Evolutionary conservation across 2,888 invertebrate species (phyloP).

Genomic region (Spisula solida): DNA sequence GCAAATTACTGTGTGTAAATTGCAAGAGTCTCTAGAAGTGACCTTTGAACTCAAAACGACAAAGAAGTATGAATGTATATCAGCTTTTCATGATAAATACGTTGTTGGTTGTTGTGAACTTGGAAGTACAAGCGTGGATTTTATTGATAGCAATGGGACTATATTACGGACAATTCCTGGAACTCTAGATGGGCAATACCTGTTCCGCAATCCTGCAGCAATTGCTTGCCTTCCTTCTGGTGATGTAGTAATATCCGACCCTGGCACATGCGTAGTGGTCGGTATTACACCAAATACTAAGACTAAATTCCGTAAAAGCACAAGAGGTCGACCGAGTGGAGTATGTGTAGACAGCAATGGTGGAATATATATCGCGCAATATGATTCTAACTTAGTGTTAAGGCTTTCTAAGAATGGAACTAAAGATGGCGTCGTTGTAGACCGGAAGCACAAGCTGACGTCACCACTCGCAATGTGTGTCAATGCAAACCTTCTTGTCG

Average conservation of each 20-base stretch:
- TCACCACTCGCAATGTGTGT: conserved; percentile 66
- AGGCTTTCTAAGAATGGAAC: conserved; percentile 54
- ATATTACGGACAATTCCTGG: conserved; percentile 66
- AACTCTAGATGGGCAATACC: conserved; percentile 44
- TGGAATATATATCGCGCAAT: conserved; percentile 70
- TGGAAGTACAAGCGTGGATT: conserved; percentile 68
- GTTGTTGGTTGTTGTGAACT: conserved; percentile 73
- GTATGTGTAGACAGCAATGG: conserved; percentile 64
- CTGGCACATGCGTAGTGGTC: conserved; percentile 66
- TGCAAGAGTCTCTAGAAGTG: conserved; percentile 60
- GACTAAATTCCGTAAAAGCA: conserved; percentile 64
- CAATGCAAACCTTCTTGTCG: conserved; percentile 51
- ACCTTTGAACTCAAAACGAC: conserved; percentile 65
- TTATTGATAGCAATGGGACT: conserved; percentile 69
- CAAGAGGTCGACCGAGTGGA: conserved; percentile 71
- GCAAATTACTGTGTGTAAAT: conserved; percentile 70
- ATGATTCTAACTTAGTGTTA: conserved; percentile 68
- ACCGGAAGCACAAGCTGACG: conserved; percentile 59
- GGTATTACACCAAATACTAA: conserved; percentile 66
- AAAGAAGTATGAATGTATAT: conserved; percentile 73
- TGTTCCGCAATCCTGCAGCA: conserved; percentile 73
- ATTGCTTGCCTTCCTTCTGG: conserved; percentile 65
- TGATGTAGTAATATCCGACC: conserved; percentile 71
- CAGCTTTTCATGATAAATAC: conserved; percentile 69
- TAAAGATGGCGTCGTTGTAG: conserved; percentile 56